phyloP scores from a whole-genome alignment of 2,797 vertebrate species.

The Steatocranus sp. region DNA sequence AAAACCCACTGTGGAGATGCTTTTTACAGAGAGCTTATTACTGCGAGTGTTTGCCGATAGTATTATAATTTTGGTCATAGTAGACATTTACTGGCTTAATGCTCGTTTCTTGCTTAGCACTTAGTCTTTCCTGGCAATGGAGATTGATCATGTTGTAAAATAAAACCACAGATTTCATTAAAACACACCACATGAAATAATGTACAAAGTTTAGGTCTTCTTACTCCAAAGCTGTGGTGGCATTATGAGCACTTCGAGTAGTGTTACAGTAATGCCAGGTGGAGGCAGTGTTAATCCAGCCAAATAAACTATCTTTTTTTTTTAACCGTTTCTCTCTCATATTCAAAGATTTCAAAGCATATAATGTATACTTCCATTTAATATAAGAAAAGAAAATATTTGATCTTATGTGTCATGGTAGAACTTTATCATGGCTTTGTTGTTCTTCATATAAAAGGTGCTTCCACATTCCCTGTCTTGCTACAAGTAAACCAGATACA shows the following conservation, averaged over 20 bases:
- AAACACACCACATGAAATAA: neutral
- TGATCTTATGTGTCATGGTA: neutral
- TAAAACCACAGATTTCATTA: neutral
- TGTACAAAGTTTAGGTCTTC: neutral
- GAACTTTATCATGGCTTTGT: neutral
- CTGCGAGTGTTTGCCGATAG: neutral
- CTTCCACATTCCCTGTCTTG: neutral
- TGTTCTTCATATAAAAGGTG: neutral
- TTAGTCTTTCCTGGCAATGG: neutral
- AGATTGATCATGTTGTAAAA: neutral
- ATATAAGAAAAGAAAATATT: neutral
- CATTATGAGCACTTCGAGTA: neutral
- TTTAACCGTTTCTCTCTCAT: neutral
- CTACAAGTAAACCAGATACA: neutral
- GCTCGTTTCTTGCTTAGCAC: neutral
- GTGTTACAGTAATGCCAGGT: slow-evolving; percentile 16
- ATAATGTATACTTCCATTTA: neutral
- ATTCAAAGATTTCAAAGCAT: neutral
- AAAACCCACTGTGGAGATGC: neutral
- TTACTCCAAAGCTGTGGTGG: neutral
- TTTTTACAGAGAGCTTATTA: neutral
- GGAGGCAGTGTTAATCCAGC: slow-evolving; percentile 49
- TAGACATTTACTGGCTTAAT: neutral
- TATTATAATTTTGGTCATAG: neutral
- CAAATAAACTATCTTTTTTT: neutral